phyloP scores from a whole-genome alignment of 2,113 vertebrate species.

The Megalops atlanticus region DNA sequence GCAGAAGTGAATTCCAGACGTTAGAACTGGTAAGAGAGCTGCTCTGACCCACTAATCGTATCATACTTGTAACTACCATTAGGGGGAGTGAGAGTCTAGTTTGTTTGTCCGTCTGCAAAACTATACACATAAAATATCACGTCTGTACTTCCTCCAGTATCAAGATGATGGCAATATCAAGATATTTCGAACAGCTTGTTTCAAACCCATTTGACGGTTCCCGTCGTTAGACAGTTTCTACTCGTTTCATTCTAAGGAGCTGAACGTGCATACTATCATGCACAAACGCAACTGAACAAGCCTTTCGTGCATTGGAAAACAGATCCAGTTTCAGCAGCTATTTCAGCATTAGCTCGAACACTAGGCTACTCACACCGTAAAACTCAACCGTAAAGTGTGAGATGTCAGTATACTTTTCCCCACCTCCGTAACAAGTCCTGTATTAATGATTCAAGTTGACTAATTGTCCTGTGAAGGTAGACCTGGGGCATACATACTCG shows the following conservation, averaged over 20 bases:
- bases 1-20: too few relatives aligned
- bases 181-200: background rate
- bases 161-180: background rate
- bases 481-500: background rate
- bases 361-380: background rate
- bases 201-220: background rate
- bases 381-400: background rate
- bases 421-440: background rate
- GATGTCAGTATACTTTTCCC: background rate
- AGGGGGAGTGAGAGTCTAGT: constrained; percentile 11
- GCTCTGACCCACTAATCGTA: background rate
- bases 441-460: background rate
- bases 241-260: too few relatives aligned
- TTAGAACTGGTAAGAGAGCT: too few relatives aligned
- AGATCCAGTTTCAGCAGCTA: background rate
- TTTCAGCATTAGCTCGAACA: background rate
- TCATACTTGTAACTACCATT: background rate
- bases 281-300: too few relatives aligned
- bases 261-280: too few relatives aligned
- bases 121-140: background rate
- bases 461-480: background rate
- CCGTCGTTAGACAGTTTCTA: background rate
- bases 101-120: background rate
- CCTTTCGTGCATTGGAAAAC: too few relatives aligned
- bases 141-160: background rate